Evolutionary conservation across 2,888 invertebrate species (phyloP).

Genomic region (Lucinisca nassula): DNA sequence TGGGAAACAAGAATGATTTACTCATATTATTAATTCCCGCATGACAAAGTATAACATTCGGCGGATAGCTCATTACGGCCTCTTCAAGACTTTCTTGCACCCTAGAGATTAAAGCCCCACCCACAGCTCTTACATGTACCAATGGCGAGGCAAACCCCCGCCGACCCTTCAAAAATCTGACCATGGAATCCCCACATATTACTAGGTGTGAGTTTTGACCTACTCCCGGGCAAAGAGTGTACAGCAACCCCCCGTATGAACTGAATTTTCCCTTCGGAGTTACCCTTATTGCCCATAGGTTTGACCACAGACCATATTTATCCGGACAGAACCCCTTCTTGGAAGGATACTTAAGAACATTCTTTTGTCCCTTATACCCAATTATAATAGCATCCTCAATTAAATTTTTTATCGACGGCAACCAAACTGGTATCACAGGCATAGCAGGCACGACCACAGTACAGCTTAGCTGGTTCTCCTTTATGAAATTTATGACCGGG

Average conservation of each 20-base stretch:
- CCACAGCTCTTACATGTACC: neutral
- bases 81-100: neutral
- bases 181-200: neutral
- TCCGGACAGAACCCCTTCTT: neutral
- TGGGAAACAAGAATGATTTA: conserved; percentile 8
- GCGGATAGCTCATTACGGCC: too few species aligned
- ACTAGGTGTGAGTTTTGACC: neutral
- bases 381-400: neutral
- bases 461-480: neutral
- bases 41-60: conserved; percentile 4
- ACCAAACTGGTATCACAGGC: neutral
- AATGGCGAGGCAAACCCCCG: neutral
- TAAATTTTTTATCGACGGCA: neutral
- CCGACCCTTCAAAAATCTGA: neutral
- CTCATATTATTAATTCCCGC: conserved; percentile 22
- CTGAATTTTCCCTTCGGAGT: neutral
- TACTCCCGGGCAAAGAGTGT: neutral
- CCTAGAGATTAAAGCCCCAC: conserved; percentile 4
- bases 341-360: neutral
- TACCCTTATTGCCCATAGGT: conserved; percentile 11
- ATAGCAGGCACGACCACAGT: neutral
- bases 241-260: neutral
- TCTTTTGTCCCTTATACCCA: neutral
- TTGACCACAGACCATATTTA: conserved; percentile 4
- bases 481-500: neutral